Base-by-base conservation (phyloP, 2,113 vertebrate species). In the Erinaceus europaeus region DNA sequence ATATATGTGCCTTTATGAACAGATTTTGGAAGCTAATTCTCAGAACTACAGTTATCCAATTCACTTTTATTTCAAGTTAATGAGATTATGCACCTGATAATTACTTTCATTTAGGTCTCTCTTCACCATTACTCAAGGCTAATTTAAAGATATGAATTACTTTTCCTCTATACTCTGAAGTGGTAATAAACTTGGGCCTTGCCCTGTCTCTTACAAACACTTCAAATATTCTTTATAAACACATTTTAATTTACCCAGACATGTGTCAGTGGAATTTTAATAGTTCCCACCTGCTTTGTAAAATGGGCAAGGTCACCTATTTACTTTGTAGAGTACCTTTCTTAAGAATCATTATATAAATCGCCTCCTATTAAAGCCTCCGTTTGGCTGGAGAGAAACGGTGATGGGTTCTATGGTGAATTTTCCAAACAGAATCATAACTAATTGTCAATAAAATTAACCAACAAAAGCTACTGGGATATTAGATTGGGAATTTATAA, bases 11-110 rank as follows among this genome's bases (percentile, higher is more conserved):
- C 48, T 82, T 86, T 85, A 84, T 83, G 73, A 80, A 64, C 14
- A 84, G 44, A 67, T 77, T 74, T 52, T 11, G 48, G 64, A 68
- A 65, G 14, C n/a, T 74, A 77, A 92, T 84, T 72, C 72, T 85
- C 75, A 81, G 57, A 84, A 13, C 42, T 75, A 42, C 40, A 53
- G 46, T 53, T 75, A 11, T 40, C 57, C 8, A 73, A 68, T 68
- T 77, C 81, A 89, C 10, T 87, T 80, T 42, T 75, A 83, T 88
- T 86, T 91, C 88, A 57, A 86, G n/a, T 92, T 93, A 92, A 93
- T 86, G 85, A 94, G 91, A 91, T 93, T 73, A 53, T 77, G 18
- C 42, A 65, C 42, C 32, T 34, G 62, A 69, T 90, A 93, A 93
- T 89, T 89, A 61, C 48, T 76, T 94, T 53, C 38, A 76, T 84